A percentile compares a stretch with the other conserved stretches of the same genome.
These are phyloP conservation scores for Alloscopus bannaensis DNA, from an alignment of 2,888 invertebrate species.

Conservation along the genomic window DNA sequence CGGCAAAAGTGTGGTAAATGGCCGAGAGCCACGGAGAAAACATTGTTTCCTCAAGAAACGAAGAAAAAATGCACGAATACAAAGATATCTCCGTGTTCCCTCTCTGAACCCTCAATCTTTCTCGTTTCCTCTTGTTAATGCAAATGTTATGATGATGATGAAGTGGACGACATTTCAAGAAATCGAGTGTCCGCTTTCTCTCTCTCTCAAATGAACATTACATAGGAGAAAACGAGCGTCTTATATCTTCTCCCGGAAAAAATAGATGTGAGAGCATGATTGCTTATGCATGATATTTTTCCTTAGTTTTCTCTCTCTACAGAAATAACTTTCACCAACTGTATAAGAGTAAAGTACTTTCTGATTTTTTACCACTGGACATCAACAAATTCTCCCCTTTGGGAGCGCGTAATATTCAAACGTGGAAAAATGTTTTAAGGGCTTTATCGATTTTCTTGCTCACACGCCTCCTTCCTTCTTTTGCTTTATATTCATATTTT, in stretches of 20 bases:
- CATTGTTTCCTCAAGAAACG: constrained; percentile 60
- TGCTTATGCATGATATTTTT: constrained; percentile 7
- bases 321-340: not conserved
- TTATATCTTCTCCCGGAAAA: no score
- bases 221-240: not conserved
- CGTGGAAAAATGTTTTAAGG: constrained; percentile 33
- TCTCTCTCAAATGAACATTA: constrained; percentile 21
- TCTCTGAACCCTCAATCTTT: constrained; percentile 31
- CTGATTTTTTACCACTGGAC: not conserved
- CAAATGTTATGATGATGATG: constrained; percentile 72
- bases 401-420: constrained; percentile 32
- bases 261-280: not conserved
- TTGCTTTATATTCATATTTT: constrained; percentile 18
- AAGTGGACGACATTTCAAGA: constrained; percentile 65
- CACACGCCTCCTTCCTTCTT: constrained; percentile 1
- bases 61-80: constrained; percentile 15
- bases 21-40: constrained; percentile 58
- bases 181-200: constrained; percentile 42
- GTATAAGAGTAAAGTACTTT: not conserved
- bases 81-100: constrained; percentile 4
- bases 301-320: no score
- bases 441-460: constrained; percentile 29
- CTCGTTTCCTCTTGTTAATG: constrained; percentile 70
- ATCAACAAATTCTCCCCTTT: no score
- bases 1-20: constrained; percentile 72